Evolutionary conservation across 2,797 vertebrate species (phyloP).

Genomic region (Pitangus sulphuratus): DNA sequence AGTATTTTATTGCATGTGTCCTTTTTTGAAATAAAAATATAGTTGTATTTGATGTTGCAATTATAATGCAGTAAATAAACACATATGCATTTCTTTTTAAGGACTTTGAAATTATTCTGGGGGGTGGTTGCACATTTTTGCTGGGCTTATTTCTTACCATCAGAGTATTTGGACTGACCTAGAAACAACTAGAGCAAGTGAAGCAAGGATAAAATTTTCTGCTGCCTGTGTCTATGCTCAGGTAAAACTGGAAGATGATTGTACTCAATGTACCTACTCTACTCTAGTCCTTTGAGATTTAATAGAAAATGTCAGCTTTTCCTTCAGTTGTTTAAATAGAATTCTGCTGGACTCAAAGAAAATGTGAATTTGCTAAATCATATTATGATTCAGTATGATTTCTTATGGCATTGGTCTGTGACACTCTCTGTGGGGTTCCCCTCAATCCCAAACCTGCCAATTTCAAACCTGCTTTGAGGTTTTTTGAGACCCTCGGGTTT

Average conservation of each 20-base stretch:
- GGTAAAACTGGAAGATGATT: neutral
- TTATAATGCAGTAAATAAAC: conserved; percentile 45
- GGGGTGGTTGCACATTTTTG: neutral
- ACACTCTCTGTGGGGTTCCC: neutral
- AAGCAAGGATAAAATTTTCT: neutral
- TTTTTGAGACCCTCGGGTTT: neutral
- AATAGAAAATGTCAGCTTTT: neutral
- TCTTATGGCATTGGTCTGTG: neutral
- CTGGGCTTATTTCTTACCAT: neutral
- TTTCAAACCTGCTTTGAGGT: neutral
- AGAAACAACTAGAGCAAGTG: neutral
- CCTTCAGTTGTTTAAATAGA: neutral
- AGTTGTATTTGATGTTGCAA: neutral
- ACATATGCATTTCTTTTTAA: conserved; percentile 16
- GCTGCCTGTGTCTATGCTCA: neutral
- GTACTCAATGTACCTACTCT: neutral
- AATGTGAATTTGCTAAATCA: neutral
- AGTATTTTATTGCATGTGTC: conserved; percentile 29
- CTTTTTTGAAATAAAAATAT: conserved; percentile 14
- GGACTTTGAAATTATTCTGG: neutral
- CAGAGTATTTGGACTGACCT: neutral
- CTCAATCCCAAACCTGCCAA: neutral
- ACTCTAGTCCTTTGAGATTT: neutral
- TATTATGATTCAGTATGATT: neutral
- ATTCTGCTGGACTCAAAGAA: neutral